A percentile compares a stretch with the other conserved stretches of the same genome.
These are phyloP conservation scores for Adelognathus sp. DNA, from an alignment of 2,888 invertebrate species.

Conservation along the genomic window DNA sequence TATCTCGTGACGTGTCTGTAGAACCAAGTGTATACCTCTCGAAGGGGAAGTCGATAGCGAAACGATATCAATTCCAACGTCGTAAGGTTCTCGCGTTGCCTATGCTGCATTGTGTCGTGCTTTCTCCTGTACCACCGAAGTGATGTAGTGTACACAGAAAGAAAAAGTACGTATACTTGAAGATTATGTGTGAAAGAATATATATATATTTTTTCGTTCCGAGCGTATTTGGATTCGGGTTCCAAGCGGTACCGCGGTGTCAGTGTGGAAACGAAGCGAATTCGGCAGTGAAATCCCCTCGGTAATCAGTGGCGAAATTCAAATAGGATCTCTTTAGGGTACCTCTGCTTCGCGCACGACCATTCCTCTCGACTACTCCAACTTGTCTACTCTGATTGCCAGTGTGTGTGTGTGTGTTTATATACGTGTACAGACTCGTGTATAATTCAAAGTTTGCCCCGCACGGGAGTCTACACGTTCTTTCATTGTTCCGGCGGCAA, in stretches of 20 bases:
- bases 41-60: conserved; percentile 42
- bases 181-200: too few relatives aligned
- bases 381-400: conserved; percentile 35
- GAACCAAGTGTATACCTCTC: conserved; percentile 1
- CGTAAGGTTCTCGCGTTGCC: conserved; percentile 29
- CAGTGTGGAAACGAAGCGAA: conserved; percentile 23
- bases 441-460: background rate
- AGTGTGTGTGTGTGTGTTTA: conserved; percentile 23
- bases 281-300: conserved; percentile 60
- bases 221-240: conserved; percentile 37
- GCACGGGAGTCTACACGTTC: background rate
- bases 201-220: conserved; percentile 18
- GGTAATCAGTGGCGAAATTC: conserved; percentile 64
- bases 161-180: too few relatives aligned
- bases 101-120: conserved; percentile 40
- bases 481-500: background rate
- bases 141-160: conserved; percentile 1
- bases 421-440: conserved; percentile 10
- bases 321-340: conserved; percentile 65
- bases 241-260: background rate
- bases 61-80: conserved; percentile 50
- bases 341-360: conserved; percentile 54
- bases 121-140: conserved; percentile 7
- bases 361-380: conserved; percentile 23
- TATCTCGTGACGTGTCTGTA: conserved; percentile 23